phyloP scores from a whole-genome alignment of 2,888 invertebrate genomes.

The Gibbula magus region DNA sequence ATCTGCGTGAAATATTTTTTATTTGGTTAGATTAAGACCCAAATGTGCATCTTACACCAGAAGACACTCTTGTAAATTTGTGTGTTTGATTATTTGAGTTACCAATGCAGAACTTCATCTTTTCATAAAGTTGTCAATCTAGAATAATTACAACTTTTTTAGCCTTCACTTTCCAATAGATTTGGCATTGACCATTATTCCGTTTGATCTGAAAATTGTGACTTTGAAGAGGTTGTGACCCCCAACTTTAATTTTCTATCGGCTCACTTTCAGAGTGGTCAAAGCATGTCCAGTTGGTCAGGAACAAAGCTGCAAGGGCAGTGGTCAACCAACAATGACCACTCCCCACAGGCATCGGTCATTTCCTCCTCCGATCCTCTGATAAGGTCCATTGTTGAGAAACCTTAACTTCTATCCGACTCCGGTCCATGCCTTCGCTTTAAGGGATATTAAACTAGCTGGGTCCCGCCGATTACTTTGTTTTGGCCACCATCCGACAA shows the following conservation, averaged over 20 bases:
- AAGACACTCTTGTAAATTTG: no score
- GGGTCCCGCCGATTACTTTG: constrained; percentile 12
- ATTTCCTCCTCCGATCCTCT: background rate
- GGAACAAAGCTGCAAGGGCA: background rate
- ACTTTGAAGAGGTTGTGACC: background rate
- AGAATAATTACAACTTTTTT: no score
- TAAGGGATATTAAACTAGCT: constrained; percentile 10
- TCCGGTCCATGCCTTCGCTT: background rate
- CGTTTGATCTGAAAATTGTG: no score
- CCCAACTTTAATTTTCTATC: background rate
- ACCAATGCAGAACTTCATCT: no score
- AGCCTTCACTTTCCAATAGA: no score
- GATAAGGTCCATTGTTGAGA: background rate
- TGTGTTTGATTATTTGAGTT: no score
- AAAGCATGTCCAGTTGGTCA: background rate
- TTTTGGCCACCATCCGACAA: background rate
- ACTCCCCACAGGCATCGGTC: background rate
- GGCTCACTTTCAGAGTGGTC: background rate
- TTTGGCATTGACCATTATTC: no score
- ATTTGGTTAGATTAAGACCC: no score
- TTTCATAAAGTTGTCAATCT: no score
- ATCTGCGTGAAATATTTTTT: no score
- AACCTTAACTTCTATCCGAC: background rate
- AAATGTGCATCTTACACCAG: no score
- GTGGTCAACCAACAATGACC: background rate